Base-by-base conservation (phyloP, 1,140 invertebrate genomes). In the Eumeta japonica region DNA sequence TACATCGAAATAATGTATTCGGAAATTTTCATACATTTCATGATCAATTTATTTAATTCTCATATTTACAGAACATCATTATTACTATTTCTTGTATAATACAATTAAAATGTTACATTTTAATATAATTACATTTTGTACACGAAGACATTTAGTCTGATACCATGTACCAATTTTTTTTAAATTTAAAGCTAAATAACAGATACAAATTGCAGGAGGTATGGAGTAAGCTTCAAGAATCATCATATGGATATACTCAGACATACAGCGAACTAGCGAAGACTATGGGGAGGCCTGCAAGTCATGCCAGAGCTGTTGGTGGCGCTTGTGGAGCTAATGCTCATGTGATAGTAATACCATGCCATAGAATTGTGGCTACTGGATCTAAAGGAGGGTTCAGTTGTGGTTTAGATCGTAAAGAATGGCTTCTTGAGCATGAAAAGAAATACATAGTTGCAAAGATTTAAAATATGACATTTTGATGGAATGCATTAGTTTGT, bases 281-380 rank as follows among this genome's bases (percentile, higher is more conserved):
- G 37, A 34, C 43, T 3, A 38, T 75, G 13, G 72, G 70, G 1
- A 48, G 58, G 12, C 28, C 55, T 3, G 35, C 48, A 3, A 63
- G 55, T 10, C 61, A 75, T 41, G 56, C 70, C 11, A 37, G 75
- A 16, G 71, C 75, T 13, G 53, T 75, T 2, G 75, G 71, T 5
- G 52, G 56, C 13, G 70, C 71, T 17, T 75, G 68, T 36, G 70
- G 70, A 4, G 63, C 67, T 1, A 77, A 77, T 48, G 43, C 57
- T 11, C 60, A 70, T 32, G 10, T 73, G 2, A 41, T 77, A 18
- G 45, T 75, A 2, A 54, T 75, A 16, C 71, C 75, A 2, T 75
- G 74, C 40, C 74, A 75, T 28, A 45, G 72, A 39, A 9, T 75
- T 5, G 50, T 73, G 3, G 63, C 61, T 20, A 46, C 57, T 10